Conservation (phyloP, 2,797 vertebrate genomes). For the Pitangus sulphuratus region DNA sequence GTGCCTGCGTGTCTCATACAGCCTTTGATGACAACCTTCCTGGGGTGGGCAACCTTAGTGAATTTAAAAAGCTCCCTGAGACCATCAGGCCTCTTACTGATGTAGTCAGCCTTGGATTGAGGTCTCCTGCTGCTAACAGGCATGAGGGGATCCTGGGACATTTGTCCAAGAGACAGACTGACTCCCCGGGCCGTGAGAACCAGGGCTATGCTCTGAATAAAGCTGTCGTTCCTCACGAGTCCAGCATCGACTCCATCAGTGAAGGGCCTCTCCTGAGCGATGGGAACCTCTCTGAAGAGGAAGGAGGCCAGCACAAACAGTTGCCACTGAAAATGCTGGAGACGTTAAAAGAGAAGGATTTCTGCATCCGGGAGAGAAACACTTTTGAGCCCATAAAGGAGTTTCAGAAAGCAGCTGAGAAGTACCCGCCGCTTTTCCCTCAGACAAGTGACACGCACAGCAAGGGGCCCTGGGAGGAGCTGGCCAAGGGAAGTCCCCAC, state of each 20-base stretch:
- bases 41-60: constrained; percentile 82
- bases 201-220: constrained; percentile 48
- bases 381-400: constrained; percentile 81
- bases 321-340: constrained; percentile 65
- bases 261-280: constrained; percentile 91
- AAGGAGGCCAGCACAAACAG: constrained; percentile 50
- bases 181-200: constrained; percentile 43
- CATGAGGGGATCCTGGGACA: constrained; percentile 69
- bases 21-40: constrained; percentile 83
- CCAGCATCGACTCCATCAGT: constrained; percentile 89
- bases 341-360: constrained; percentile 76
- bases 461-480: constrained; percentile 88
- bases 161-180: constrained; percentile 59
- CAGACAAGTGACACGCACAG: constrained; percentile 67
- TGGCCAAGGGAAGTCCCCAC: constrained; percentile 91
- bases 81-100: constrained; percentile 68
- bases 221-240: constrained; percentile 61
- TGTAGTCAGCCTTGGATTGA: constrained; percentile 66
- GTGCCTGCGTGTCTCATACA: constrained; percentile 78
- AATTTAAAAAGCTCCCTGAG: constrained; percentile 80
- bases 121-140: constrained; percentile 49
- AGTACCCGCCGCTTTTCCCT: constrained; percentile 73
- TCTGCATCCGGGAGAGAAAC: constrained; percentile 74
- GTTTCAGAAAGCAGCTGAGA: constrained; percentile 90
- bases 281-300: constrained; percentile 85